phyloP scores from a whole-genome alignment of 92 coral and sea anemone genomes.

The Chrysogorgia sp. region DNA sequence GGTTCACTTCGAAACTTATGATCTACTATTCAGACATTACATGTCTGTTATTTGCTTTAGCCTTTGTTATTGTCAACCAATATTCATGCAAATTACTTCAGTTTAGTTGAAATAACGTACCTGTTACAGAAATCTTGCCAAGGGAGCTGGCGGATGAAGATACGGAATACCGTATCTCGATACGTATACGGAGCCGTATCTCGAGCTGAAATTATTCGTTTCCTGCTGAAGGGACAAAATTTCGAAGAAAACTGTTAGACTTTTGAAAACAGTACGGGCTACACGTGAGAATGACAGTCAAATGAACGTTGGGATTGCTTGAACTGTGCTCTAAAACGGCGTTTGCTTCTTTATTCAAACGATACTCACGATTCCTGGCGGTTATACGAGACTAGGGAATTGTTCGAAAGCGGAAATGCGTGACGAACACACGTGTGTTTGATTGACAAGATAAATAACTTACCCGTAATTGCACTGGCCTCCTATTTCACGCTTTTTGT shows the following conservation, averaged over 20 bases:
- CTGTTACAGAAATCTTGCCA: background rate
- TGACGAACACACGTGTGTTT: conserved; percentile 31
- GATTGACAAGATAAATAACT: conserved; percentile 11
- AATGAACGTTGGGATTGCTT: background rate
- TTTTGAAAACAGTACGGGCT: too few relatives aligned
- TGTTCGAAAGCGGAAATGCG: conserved; percentile 18
- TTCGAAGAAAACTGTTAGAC: too few relatives aligned
- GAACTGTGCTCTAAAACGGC: background rate
- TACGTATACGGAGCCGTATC: too few relatives aligned
- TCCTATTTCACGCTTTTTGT: background rate
- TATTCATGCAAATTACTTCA: too few relatives aligned
- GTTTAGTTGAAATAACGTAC: background rate
- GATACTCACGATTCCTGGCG: background rate
- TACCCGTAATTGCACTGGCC: background rate
- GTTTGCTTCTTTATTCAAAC: background rate
- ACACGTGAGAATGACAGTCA: too few relatives aligned
- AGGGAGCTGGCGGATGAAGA: background rate
- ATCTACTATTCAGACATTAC: too few relatives aligned
- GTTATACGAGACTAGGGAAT: conserved; percentile 6
- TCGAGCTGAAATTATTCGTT: too few relatives aligned
- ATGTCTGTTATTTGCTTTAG: too few relatives aligned
- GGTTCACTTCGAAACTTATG: background rate
- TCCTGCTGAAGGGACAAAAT: too few relatives aligned
- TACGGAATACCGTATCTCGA: background rate
- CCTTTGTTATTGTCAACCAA: too few relatives aligned